Evolutionary conservation across 2,797 vertebrate species (phyloP).

Genomic region (Sarcophilus harrisii): DNA sequence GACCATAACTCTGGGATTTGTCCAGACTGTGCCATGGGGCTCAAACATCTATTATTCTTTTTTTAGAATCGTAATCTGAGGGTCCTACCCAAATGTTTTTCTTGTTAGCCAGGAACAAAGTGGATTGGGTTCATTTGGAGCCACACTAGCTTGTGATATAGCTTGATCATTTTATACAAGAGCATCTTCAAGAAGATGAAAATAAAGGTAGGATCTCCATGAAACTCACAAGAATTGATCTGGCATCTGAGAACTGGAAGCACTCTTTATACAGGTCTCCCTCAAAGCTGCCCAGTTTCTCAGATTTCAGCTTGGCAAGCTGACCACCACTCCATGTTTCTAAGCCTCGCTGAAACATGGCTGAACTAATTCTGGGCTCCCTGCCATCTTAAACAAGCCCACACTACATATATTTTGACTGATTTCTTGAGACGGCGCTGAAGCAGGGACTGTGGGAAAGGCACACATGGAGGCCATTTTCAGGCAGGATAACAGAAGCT

Average conservation of each 20-base stretch:
- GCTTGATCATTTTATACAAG: not conserved
- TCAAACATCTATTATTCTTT: not conserved
- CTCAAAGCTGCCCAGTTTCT: slow-evolving; percentile 73
- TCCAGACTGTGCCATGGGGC: fast-evolving
- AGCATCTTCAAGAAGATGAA: slow-evolving; percentile 6
- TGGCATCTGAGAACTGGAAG: slow-evolving; percentile 65
- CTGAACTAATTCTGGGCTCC: slow-evolving; percentile 84
- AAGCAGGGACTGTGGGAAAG: slow-evolving; percentile 50
- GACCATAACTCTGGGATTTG: not conserved
- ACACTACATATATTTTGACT: slow-evolving; percentile 77
- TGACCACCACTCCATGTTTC: slow-evolving; percentile 58
- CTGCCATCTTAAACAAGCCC: slow-evolving; percentile 81
- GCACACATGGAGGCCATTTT: not conserved
- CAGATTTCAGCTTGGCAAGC: slow-evolving; percentile 69
- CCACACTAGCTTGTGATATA: not conserved
- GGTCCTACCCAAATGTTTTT: not conserved
- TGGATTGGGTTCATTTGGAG: not conserved
- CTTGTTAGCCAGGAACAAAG: not conserved
- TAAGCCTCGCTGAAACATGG: slow-evolving; percentile 76
- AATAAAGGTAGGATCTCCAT: slow-evolving; percentile 6
- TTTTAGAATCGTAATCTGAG: not conserved
- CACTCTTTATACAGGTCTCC: slow-evolving; percentile 58
- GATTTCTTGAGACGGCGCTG: slow-evolving; percentile 58
- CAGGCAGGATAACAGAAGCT: slow-evolving; percentile 36
- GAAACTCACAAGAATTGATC: slow-evolving; percentile 23